Evolutionary conservation across 1,140 invertebrate genomes (phyloP).

Genomic region (Pseudobourletiella spinata): DNA sequence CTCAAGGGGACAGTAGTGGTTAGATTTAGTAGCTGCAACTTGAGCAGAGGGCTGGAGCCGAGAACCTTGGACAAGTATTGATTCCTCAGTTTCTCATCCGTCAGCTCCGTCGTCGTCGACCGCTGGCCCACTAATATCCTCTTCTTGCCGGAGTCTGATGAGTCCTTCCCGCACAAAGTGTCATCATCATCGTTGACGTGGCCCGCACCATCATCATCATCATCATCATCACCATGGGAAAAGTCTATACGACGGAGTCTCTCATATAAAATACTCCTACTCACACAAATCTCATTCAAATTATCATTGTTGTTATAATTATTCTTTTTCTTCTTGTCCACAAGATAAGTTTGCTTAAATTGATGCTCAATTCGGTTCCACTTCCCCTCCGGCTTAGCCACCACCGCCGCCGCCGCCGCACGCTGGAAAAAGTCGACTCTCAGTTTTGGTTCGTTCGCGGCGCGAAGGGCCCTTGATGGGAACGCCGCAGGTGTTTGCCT

Average conservation of each 20-base stretch:
- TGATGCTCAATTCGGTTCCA: too few relatives aligned
- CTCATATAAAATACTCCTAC: neutral
- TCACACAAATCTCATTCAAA: too few relatives aligned
- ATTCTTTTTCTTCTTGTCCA: too few relatives aligned
- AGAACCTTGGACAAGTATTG: neutral
- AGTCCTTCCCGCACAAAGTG: neutral
- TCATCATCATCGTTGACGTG: neutral
- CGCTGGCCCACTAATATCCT: neutral
- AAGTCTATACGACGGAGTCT: neutral
- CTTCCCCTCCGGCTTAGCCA: too few relatives aligned
- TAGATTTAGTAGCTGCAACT: slow-evolving; percentile 3
- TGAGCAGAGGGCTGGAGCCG: neutral
- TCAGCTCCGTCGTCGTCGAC: neutral
- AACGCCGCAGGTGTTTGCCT: too few relatives aligned
- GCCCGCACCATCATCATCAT: too few relatives aligned
- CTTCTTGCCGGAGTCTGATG: neutral
- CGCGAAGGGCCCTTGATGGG: too few relatives aligned
- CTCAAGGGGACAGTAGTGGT: neutral
- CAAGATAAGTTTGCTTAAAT: too few relatives aligned
- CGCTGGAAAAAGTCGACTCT: too few relatives aligned
- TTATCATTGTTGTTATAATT: too few relatives aligned
- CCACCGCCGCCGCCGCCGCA: too few relatives aligned
- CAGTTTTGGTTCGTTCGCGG: too few relatives aligned
- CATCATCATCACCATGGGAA: neutral
- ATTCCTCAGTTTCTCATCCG: neutral